Percentiles rank a stretch among this genome's conserved stretches.
Conservation (phyloP, 2,797 vertebrate species). For the Eospalax fontanierii region DNA sequence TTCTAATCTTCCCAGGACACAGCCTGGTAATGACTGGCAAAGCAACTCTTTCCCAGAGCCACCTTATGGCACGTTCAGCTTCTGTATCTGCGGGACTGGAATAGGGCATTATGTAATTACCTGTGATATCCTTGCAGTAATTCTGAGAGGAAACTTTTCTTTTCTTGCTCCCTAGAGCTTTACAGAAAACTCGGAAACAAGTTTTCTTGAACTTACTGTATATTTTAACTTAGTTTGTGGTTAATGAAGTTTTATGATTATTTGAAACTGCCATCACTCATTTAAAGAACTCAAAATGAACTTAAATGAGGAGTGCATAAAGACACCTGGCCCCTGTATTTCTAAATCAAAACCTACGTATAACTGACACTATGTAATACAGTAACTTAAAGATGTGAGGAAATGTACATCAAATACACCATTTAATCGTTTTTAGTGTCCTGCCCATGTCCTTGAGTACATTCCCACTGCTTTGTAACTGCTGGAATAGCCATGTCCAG, state of each 20-base stretch:
- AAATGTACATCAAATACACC: not conserved
- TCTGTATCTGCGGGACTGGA: not conserved
- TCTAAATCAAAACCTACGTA: conserved; percentile 49
- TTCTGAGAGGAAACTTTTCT: conserved; percentile 74
- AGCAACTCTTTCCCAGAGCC: not conserved
- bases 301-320: not conserved
- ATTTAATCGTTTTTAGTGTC: not conserved
- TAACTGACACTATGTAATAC: conserved; percentile 28
- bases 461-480: accelerated
- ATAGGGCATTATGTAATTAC: conserved; percentile 30
- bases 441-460: not conserved
- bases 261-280: conserved; percentile 63
- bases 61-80: not conserved
- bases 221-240: conserved; percentile 77
- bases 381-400: conserved; percentile 6
- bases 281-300: conserved; percentile 64
- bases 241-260: conserved; percentile 75
- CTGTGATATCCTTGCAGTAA: conserved; percentile 82
- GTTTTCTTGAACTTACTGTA: conserved; percentile 71
- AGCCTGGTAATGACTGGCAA: not conserved
- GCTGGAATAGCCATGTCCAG: not conserved
- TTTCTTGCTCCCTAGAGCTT: conserved; percentile 76
- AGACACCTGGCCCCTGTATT: not conserved
- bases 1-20: not conserved
- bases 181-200: conserved; percentile 75